Conservation (phyloP, 2,888 invertebrate genomes). For the Drosophila bunnanda region DNA sequence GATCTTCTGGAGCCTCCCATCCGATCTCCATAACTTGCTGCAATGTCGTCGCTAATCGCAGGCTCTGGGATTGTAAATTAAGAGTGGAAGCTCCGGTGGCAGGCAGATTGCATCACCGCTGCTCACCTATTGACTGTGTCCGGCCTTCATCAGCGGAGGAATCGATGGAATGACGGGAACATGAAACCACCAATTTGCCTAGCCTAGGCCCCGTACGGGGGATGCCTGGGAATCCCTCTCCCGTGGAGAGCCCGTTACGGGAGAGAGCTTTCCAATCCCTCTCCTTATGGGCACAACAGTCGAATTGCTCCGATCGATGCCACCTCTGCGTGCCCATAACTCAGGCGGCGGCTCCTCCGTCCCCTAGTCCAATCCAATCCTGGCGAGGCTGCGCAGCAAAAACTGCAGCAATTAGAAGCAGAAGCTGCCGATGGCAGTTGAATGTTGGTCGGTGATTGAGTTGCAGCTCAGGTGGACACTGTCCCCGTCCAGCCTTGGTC, state of each 20-base stretch:
- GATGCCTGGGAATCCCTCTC: conserved; percentile 21
- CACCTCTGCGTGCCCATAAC: conserved; percentile 58
- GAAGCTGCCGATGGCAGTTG: conserved; percentile 63
- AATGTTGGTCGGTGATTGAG: conserved; percentile 62
- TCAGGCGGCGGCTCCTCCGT: conserved; percentile 50
- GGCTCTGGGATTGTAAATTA: conserved; percentile 58
- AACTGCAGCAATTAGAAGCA: conserved; percentile 69
- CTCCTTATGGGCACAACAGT: conserved; percentile 36
- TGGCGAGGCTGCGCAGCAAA: conserved; percentile 44
- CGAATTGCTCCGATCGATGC: conserved; percentile 37
- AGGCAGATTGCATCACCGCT: conserved; percentile 63
- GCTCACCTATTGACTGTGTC: conserved; percentile 50
- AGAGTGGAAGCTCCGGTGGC: conserved; percentile 38
- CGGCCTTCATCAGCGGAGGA: conserved; percentile 40
- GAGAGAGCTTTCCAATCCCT: conserved; percentile 57
- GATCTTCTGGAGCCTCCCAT: background rate
- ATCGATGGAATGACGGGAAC: conserved; percentile 41
- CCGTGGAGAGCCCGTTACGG: conserved; percentile 38
- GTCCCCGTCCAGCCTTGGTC: conserved; percentile 8
- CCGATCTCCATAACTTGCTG: conserved; percentile 57
- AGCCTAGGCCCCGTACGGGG: conserved; percentile 34
- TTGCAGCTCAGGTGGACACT: conserved; percentile 71
- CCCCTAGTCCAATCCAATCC: conserved; percentile 16
- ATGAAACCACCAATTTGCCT: conserved; percentile 63
- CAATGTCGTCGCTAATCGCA: conserved; percentile 61